A percentile compares a stretch with the other conserved stretches of the same genome.
Evolutionary conservation across 1,140 invertebrate species (phyloP).

Genomic region (Drosophila micromelanica): DNA sequence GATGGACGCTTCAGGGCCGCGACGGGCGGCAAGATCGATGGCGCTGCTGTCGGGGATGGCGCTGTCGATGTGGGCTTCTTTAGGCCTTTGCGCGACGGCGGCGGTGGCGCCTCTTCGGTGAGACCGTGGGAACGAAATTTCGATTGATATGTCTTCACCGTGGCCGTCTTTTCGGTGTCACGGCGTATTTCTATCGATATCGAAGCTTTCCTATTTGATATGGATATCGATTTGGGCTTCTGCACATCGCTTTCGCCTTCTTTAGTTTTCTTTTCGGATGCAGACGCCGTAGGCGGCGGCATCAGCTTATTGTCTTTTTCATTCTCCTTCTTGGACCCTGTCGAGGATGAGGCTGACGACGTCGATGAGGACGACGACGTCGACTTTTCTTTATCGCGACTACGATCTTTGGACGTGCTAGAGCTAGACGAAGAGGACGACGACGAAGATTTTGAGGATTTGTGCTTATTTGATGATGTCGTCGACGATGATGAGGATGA

Average conservation of each 20-base stretch:
- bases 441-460: constrained; percentile 74
- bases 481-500: constrained; percentile 48
- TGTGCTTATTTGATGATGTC: constrained; percentile 72
- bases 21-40: constrained; percentile 14
- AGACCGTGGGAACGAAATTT: constrained; percentile 94
- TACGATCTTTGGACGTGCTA: constrained; percentile 79
- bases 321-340: constrained; percentile 82
- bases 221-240: constrained; percentile 67
- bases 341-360: constrained; percentile 18
- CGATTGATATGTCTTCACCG: constrained; percentile 94
- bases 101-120: constrained; percentile 92
- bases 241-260: constrained; percentile 63
- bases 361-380: constrained; percentile 10
- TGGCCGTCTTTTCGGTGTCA: constrained; percentile 90
- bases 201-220: constrained; percentile 88
- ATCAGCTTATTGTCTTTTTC: constrained; percentile 89
- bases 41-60: constrained; percentile 63
- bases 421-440: constrained; percentile 58
- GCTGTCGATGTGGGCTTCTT: constrained; percentile 87
- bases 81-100: constrained; percentile 87
- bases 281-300: constrained; percentile 83
- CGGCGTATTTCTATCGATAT: constrained; percentile 92
- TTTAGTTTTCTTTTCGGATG: constrained; percentile 86
- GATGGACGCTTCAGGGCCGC: constrained; percentile 86
- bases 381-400: constrained; percentile 81